phyloP scores from a whole-genome alignment of 1,140 invertebrate genomes.

The Zophobas morio region DNA sequence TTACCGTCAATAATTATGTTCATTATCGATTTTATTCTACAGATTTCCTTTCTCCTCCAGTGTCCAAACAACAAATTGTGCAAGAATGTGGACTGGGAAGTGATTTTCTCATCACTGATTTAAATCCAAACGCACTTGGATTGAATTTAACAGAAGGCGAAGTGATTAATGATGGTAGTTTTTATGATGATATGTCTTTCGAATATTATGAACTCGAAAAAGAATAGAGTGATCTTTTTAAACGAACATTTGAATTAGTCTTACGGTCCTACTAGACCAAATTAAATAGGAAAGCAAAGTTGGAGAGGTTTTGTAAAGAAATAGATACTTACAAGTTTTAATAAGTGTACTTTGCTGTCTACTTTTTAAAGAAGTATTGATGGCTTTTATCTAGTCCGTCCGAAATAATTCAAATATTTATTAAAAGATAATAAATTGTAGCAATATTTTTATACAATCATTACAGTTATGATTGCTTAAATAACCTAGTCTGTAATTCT shows the following conservation, averaged over 20 bases:
- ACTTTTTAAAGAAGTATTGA: slow-evolving; percentile 24
- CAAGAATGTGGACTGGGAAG: slow-evolving; percentile 72
- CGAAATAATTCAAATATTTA: slow-evolving; percentile 24
- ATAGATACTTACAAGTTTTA: slow-evolving; percentile 25
- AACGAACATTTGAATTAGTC: neutral
- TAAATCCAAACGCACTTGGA: slow-evolving; percentile 70
- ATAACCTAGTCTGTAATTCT: slow-evolving; percentile 32
- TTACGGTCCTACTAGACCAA: neutral
- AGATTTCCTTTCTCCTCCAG: slow-evolving; percentile 74
- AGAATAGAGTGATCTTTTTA: slow-evolving; percentile 20
- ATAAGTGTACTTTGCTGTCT: slow-evolving; percentile 41
- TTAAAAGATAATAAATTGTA: slow-evolving; percentile 27
- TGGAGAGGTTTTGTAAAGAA: slow-evolving; percentile 7
- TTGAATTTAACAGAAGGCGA: slow-evolving; percentile 71
- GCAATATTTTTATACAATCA: slow-evolving; percentile 46
- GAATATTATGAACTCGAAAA: slow-evolving; percentile 66
- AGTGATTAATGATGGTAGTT: slow-evolving; percentile 68
- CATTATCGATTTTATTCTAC: slow-evolving; percentile 40
- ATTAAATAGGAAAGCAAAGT: neutral
- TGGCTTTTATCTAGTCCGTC: slow-evolving; percentile 38
- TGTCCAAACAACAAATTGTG: slow-evolving; percentile 73
- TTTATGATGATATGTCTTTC: slow-evolving; percentile 73
- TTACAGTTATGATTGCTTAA: slow-evolving; percentile 31
- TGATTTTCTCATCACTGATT: slow-evolving; percentile 72
- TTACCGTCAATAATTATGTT: slow-evolving; percentile 9